Percentiles rank a stretch among this genome's conserved stretches.
Evolutionary conservation across 1,140 invertebrate species (phyloP).

Genomic region (Megathymus violae): DNA sequence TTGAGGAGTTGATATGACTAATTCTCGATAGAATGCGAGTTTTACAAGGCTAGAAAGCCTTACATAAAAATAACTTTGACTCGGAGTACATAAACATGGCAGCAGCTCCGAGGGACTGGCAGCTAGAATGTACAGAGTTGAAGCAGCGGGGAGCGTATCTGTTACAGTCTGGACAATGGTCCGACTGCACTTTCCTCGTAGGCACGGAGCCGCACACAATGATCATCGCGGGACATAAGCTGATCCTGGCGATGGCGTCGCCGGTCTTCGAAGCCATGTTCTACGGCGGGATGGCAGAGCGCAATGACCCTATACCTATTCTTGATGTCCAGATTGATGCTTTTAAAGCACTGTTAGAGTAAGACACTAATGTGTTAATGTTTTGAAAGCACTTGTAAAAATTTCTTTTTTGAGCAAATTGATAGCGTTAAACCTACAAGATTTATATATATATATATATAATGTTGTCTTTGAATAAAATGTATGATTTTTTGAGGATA

Average conservation of each 20-base stretch:
- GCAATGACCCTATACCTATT: slow-evolving; percentile 89
- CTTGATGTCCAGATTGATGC: slow-evolving; percentile 93
- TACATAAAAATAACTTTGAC: background rate
- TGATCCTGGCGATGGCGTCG: slow-evolving; percentile 92
- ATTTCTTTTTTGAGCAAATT: no score
- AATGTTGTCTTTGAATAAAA: no score
- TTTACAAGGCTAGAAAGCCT: background rate
- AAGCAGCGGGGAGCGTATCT: slow-evolving; percentile 88
- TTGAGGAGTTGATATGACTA: no score
- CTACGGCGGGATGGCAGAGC: slow-evolving; percentile 88
- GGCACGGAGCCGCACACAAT: slow-evolving; percentile 90
- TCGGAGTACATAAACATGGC: slow-evolving; percentile 46
- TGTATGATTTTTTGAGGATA: no score
- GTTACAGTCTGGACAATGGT: slow-evolving; percentile 90
- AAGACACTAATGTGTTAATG: slow-evolving; percentile 38
- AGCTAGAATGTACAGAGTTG: slow-evolving; percentile 87
- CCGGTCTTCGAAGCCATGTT: slow-evolving; percentile 94
- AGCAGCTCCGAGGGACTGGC: slow-evolving; percentile 86
- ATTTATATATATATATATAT: no score
- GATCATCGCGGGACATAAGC: slow-evolving; percentile 89
- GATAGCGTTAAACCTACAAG: no score
- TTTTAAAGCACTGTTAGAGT: slow-evolving; percentile 87
- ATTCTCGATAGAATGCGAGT: background rate
- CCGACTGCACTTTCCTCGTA: slow-evolving; percentile 92
- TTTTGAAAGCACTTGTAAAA: no score